A percentile compares a stretch with the other conserved stretches of the same genome.
phyloP scores from a whole-genome alignment of 2,113 vertebrate genomes.

The Hippocampus abdominalis region DNA sequence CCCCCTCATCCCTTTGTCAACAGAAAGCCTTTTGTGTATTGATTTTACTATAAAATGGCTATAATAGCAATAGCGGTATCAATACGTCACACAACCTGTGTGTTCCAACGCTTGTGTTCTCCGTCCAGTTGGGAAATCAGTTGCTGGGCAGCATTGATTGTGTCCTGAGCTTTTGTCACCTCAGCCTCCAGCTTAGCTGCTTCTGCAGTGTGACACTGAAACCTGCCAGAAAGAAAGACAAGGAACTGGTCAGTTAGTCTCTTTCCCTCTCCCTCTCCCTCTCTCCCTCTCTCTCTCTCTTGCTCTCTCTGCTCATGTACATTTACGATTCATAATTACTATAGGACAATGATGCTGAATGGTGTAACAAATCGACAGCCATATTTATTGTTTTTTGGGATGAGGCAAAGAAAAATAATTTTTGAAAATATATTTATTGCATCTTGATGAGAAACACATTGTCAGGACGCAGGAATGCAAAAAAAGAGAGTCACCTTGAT shows the following conservation, averaged over 20 bases:
- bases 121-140: constrained; percentile 88
- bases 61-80: constrained; percentile 37
- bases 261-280: too few relatives aligned
- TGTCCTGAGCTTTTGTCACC: constrained; percentile 89
- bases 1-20: constrained; percentile 37
- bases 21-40: constrained; percentile 35
- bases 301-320: background rate
- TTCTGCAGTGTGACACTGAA: constrained; percentile 90
- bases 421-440: background rate
- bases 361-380: background rate
- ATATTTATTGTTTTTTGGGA: background rate
- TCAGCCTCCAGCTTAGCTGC: constrained; percentile 93
- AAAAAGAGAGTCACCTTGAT: background rate
- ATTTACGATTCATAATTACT: background rate
- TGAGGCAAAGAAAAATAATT: background rate
- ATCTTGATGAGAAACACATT: background rate
- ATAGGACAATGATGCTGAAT: background rate
- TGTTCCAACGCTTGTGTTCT: constrained; percentile 91
- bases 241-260: too few relatives aligned
- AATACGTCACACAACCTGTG: constrained; percentile 77
- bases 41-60: constrained; percentile 40
- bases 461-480: background rate
- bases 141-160: constrained; percentile 84
- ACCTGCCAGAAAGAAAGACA: constrained; percentile 70
- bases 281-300: too few relatives aligned